phyloP scores from a whole-genome alignment of 2,888 invertebrate genomes.

The Argyra leucocephala region DNA sequence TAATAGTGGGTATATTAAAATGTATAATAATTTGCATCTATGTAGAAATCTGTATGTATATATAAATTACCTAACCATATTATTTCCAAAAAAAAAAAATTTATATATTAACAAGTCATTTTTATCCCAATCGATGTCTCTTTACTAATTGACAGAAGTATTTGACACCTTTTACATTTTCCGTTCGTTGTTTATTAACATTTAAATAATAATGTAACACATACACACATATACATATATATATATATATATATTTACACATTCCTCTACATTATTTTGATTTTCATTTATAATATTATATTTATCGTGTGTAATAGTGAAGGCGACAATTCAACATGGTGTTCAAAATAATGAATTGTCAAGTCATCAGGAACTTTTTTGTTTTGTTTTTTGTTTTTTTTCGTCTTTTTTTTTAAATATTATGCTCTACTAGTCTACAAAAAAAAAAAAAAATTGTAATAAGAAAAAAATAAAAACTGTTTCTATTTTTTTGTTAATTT shows the following conservation, averaged over 20 bases:
- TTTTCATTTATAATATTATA: too few relatives aligned
- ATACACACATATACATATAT: too few relatives aligned
- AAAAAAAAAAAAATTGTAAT: too few relatives aligned
- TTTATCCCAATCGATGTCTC: constrained; percentile 2
- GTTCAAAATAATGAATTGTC: background rate
- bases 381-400: background rate
- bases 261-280: background rate
- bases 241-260: background rate
- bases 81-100: too few relatives aligned
- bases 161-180: constrained; percentile 6
- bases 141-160: constrained; percentile 3
- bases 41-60: too few relatives aligned
- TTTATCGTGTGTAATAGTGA: background rate
- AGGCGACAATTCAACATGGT: background rate
- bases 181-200: background rate
- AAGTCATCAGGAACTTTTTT: background rate
- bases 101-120: background rate
- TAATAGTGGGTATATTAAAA: too few relatives aligned
- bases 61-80: too few relatives aligned
- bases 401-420: background rate
- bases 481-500: background rate
- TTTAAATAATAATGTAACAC: background rate
- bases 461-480: too few relatives aligned
- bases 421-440: constrained; percentile 6
- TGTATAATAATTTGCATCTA: too few relatives aligned